A percentile compares a stretch with the other conserved stretches of the same genome.
phyloP scores from a whole-genome alignment of 2,888 invertebrate species.

The Neuroscelio doddi region DNA sequence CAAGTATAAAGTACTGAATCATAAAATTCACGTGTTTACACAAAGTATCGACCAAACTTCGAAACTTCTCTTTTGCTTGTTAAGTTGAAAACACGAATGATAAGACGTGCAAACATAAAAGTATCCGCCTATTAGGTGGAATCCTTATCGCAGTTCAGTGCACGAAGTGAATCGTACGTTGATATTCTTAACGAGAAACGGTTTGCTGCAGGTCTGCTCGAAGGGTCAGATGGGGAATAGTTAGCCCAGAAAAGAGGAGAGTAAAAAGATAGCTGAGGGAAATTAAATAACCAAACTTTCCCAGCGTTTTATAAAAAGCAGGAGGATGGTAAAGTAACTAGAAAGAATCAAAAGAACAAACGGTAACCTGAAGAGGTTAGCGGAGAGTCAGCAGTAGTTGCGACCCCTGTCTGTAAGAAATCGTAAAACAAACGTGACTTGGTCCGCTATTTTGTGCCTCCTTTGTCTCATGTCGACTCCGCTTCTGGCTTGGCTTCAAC shows the following conservation, averaged over 20 bases:
- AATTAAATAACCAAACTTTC: slow-evolving; percentile 69
- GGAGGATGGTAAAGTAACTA: slow-evolving; percentile 54
- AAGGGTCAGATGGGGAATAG: slow-evolving; percentile 26
- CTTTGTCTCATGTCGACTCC: slow-evolving; percentile 51
- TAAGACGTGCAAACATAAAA: slow-evolving; percentile 34
- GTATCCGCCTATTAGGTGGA: slow-evolving; percentile 23
- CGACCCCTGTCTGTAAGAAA: slow-evolving; percentile 53
- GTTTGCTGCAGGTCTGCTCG: slow-evolving; percentile 4
- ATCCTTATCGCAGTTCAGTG: slow-evolving; percentile 32
- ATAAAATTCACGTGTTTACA: slow-evolving; percentile 4
- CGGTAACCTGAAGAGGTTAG: slow-evolving; percentile 46
- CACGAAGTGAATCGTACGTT: slow-evolving; percentile 15
- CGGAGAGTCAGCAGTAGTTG: slow-evolving; percentile 20
- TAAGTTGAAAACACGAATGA: slow-evolving; percentile 34
- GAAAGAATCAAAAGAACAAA: slow-evolving; percentile 68
- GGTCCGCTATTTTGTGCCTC: slow-evolving; percentile 60
- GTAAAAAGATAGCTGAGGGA: slow-evolving; percentile 42
- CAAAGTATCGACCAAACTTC: slow-evolving; percentile 4
- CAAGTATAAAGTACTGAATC: background rate
- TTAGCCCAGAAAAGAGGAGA: slow-evolving; percentile 5
- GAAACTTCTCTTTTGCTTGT: slow-evolving; percentile 34
- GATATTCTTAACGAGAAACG: slow-evolving; percentile 38
- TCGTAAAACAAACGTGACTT: slow-evolving; percentile 68
- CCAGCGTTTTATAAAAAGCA: slow-evolving; percentile 39
- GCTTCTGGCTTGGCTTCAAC: slow-evolving; percentile 59